These are phyloP conservation scores for Tetraodon nigroviridis DNA, from an alignment of 2,113 vertebrate species.

Conservation along the genomic window DNA sequence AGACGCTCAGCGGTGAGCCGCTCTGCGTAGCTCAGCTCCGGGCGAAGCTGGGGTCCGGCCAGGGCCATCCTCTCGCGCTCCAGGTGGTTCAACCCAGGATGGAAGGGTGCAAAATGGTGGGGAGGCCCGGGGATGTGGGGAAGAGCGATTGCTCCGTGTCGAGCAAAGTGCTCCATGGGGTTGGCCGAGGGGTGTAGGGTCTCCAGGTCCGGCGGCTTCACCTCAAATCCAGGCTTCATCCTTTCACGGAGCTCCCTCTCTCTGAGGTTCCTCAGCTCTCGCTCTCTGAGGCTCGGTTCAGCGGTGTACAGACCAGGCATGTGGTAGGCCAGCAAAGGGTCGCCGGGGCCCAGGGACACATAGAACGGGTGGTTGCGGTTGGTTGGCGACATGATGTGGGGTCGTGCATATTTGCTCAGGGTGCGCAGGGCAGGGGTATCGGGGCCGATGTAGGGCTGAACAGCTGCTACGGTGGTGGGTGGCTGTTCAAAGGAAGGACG, in stretches of 20 bases:
- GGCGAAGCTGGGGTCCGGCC: conserved; percentile 85
- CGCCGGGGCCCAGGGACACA: conserved; percentile 87
- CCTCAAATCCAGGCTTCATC: conserved; percentile 97
- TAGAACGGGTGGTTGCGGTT: conserved; percentile 97
- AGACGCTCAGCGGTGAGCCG: conserved; percentile 93
- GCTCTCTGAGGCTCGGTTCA: conserved; percentile 88
- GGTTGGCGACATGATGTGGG: conserved; percentile 96
- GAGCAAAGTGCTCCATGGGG: conserved; percentile 95
- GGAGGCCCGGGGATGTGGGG: conserved; percentile 88
- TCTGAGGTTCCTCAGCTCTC: conserved; percentile 88
- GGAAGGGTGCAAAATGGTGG: conserved; percentile 90
- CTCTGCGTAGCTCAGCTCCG: conserved; percentile 94
- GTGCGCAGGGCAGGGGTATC: conserved; percentile 94
- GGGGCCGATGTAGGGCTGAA: conserved; percentile 93
- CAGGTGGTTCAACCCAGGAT: conserved; percentile 86
- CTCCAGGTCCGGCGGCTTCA: conserved; percentile 93
- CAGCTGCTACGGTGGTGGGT: conserved; percentile 89
- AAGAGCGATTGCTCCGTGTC: conserved; percentile 88
- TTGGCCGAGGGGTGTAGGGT: conserved; percentile 87
- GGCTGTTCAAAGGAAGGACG: conserved; percentile 88
- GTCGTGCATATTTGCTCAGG: conserved; percentile 95
- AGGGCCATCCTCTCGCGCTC: conserved; percentile 90
- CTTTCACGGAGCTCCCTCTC: conserved; percentile 92
- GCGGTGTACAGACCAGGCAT: conserved; percentile 92
- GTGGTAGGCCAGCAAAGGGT: conserved; percentile 92